A percentile compares a stretch with the other conserved stretches of the same genome.
Evolutionary conservation across 2,797 vertebrate genomes (phyloP).

Genomic region (Manis pentadactyla): DNA sequence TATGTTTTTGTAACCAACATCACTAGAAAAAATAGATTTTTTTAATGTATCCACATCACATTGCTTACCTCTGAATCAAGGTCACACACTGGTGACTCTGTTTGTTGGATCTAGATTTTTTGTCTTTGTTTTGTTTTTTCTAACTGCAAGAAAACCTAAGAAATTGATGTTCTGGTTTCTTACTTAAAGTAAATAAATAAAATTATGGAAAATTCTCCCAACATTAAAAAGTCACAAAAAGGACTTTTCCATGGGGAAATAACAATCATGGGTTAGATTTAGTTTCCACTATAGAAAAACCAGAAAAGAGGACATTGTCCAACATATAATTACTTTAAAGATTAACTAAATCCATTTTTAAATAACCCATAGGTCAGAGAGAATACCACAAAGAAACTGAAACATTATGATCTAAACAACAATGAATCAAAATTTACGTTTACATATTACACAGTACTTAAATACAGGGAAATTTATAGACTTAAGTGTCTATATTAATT

Average conservation of each 20-base stretch:
- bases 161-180: neutral
- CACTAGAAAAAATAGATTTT: neutral
- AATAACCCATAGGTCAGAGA: neutral
- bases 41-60: neutral
- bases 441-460: neutral
- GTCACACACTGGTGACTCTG: neutral
- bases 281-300: neutral
- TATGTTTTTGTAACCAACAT: neutral
- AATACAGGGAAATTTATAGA: neutral
- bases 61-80: neutral
- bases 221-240: neutral
- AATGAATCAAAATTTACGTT: neutral
- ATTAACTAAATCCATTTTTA: neutral
- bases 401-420: neutral
- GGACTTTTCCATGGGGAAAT: neutral
- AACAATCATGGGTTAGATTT: neutral
- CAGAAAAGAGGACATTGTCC: neutral
- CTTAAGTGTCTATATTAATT: neutral
- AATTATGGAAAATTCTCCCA: neutral
- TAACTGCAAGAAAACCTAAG: neutral
- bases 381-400: neutral
- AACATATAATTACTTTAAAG: neutral
- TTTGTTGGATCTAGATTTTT: neutral
- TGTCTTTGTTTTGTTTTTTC: neutral
- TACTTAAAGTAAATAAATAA: neutral